Conservation (phyloP, 2,113 vertebrate species). For the Corythornis madagascariensis region DNA sequence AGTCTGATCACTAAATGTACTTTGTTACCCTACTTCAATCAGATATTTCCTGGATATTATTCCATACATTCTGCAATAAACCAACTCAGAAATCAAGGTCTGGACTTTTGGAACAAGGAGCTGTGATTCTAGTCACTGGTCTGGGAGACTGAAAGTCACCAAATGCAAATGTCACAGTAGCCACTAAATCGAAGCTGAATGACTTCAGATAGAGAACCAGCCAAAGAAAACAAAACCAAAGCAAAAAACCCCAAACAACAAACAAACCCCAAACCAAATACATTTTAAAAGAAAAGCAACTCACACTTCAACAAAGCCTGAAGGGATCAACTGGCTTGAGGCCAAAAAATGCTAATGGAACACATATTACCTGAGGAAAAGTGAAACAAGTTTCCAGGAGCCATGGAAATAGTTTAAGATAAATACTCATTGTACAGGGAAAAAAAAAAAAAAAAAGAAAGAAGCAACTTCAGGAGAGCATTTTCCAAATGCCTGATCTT, state of each 20-base stretch:
- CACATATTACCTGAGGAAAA: neutral
- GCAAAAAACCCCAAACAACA: neutral
- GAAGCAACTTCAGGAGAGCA: neutral
- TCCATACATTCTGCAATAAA: neutral
- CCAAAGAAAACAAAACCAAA: neutral
- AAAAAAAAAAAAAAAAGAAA: neutral
- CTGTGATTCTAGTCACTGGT: neutral
- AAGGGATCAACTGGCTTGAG: neutral
- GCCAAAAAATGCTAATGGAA: constrained; percentile 22
- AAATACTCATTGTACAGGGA: neutral
- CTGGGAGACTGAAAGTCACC: neutral
- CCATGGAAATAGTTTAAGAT: neutral
- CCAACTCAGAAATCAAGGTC: neutral
- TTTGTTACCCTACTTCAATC: neutral
- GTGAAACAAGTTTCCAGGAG: constrained; percentile 15
- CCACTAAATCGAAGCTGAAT: neutral
- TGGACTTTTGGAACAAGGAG: neutral
- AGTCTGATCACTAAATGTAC: neutral
- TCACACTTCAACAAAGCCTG: neutral
- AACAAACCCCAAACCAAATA: neutral
- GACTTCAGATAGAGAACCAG: neutral
- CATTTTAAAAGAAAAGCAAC: neutral
- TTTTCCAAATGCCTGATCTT: neutral
- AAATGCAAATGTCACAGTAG: neutral
- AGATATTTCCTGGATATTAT: neutral